Base-by-base conservation (phyloP, 2,113 vertebrate species). In the Rana temporaria region DNA sequence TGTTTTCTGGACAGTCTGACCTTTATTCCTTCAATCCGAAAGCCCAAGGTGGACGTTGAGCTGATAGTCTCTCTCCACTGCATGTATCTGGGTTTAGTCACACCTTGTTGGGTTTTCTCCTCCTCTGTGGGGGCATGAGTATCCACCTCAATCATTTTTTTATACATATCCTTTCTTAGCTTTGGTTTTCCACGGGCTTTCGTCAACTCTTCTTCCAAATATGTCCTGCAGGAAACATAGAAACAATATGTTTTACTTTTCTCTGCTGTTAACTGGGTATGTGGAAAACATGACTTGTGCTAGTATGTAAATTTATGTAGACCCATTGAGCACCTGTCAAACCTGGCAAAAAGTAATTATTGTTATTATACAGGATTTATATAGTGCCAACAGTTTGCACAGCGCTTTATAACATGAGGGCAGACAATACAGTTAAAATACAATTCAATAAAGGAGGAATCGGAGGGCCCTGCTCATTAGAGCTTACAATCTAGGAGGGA, bases 51-150 rank as follows among this genome's bases (percentile, higher is more conserved):
- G 89, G 95, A 94, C 85, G 95, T 98, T 86, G 98, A 98, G 90
- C 98, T 99, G 88, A 99, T 92, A 71, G 94, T 96, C 85, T 99
- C 98, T 86, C 98, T 95, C 98, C 98, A 99, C 87, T 99, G 97
- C 98, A 99, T 99, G 92, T 99, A 99, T 53, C 98, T 95, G 2
- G 96, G 96, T 81, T 99, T 99, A 84, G 97, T 98, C 70, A 99
- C 95, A 0, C 93, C 97, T 14, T 88, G 91, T 76, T 97, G 96
- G 0, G 90, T 87, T 0, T 96, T 95, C 81, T 99, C 98, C 84
- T 97, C 93, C 9, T 92, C 86, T 0, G 96, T 98, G 8, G 98
- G 98, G 16, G 97, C 96, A 19, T 90, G 88, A 0, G 92, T 89
- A 88, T 99, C 97, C 89, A 99, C 96, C 22, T 97, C 97, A 87